Evolutionary conservation across 2,797 vertebrate species (phyloP).

Genomic region (Hydrocynus forskahlii): DNA sequence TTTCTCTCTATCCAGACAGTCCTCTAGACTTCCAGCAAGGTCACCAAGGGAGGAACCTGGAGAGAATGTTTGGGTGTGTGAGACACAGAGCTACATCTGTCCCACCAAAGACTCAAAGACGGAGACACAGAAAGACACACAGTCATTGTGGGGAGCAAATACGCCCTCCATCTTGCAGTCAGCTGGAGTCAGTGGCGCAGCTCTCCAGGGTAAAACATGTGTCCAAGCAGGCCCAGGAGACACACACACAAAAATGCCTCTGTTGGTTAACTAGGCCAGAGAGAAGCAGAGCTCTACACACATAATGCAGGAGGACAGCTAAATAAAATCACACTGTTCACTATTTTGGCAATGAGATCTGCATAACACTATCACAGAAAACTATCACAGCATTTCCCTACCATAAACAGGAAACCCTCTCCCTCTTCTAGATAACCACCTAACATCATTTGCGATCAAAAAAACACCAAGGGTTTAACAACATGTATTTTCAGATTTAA

Average conservation of each 20-base stretch:
- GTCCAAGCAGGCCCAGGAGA: conserved; percentile 3
- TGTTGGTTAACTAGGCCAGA: neutral
- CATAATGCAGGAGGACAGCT: neutral
- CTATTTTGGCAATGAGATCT: neutral
- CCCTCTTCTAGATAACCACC: too few species aligned
- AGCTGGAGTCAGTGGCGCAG: conserved; percentile 1
- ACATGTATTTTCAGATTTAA: too few species aligned
- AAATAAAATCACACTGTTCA: neutral
- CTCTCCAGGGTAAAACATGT: neutral
- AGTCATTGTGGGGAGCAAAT: neutral
- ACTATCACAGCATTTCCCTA: neutral
- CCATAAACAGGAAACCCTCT: too few species aligned
- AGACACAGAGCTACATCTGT: neutral
- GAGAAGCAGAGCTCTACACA: neutral
- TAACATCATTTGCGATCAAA: too few species aligned
- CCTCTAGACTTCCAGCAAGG: conserved; percentile 22
- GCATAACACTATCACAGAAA: neutral
- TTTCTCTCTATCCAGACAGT: conserved; percentile 11
- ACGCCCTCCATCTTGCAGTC: conserved; percentile 19
- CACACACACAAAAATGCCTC: conserved; percentile 25
- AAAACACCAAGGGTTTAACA: too few species aligned
- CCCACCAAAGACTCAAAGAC: neutral
- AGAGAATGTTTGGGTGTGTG: conserved; percentile 3
- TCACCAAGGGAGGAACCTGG: conserved; percentile 11
- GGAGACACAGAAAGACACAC: neutral